Conservation (phyloP, 2,888 invertebrate species). For the Heteromurus nitidus region DNA sequence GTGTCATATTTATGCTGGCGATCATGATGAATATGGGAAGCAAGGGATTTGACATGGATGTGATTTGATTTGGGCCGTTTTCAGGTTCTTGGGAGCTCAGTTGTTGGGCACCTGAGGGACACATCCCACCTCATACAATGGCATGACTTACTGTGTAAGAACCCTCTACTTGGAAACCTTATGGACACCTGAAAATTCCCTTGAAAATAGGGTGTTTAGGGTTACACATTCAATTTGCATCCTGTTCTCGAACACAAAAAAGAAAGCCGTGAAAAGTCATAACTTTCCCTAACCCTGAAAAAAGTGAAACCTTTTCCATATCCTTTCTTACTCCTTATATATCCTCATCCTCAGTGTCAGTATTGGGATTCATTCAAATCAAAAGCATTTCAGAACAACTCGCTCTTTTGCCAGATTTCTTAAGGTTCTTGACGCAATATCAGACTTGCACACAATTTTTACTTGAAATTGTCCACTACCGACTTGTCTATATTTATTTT, state of each 20-base stretch:
- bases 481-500: slow-evolving; percentile 47
- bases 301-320: slow-evolving; percentile 8
- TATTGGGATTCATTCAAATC: not conserved
- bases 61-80: slow-evolving; percentile 72
- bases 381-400: not conserved
- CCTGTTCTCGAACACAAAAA: slow-evolving; percentile 4
- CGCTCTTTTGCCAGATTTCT: slow-evolving; percentile 12
- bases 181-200: slow-evolving; percentile 61
- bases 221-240: slow-evolving; percentile 37
- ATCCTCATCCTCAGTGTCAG: not conserved
- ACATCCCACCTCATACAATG: slow-evolving; percentile 67
- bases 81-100: slow-evolving; percentile 74
- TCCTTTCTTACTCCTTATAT: not conserved
- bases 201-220: slow-evolving; percentile 50
- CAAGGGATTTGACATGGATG: slow-evolving; percentile 69
- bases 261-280: not conserved
- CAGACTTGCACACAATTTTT: slow-evolving; percentile 27
- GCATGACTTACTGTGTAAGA: slow-evolving; percentile 66
- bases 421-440: slow-evolving; percentile 39
- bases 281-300: not conserved
- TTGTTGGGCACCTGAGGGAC: slow-evolving; percentile 72
- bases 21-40: slow-evolving; percentile 54
- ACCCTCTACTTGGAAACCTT: slow-evolving; percentile 65
- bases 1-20: slow-evolving; percentile 48
- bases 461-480: not conserved